Evolutionary conservation across 1,140 invertebrate genomes (phyloP), one percentile per base, ranked within the genome.

Genomic region (Araneus ventricosus): DNA sequence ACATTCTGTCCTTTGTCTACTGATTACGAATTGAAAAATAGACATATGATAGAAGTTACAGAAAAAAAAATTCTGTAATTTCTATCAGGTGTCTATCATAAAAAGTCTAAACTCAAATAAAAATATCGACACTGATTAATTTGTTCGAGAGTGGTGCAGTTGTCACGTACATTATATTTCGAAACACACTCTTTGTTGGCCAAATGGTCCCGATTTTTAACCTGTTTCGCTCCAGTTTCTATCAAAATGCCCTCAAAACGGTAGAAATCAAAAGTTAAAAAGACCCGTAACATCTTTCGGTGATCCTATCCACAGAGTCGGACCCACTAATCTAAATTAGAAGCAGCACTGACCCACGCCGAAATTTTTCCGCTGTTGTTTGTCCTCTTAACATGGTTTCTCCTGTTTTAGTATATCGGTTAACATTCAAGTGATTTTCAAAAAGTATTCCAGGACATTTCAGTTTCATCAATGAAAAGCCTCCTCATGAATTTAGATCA

Each of bases 281-380:
- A 37, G 5, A 75, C 20, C n/a, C 30, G 14, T 75, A 34, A 75
- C 27, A 75, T 34, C 20, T 0, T 37, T 30, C 20, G n/a, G 20
- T 75, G 5, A 30, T 8, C 70, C 70, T 10, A 75, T 34, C 5
- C 2, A 63, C 24, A 24, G 24, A 63, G 24, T n/a, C 34, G 14
- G 34, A 75, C 70, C 70, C 20, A 75, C 70, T 75, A 34, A 75
- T 75, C 70, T 75, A 75, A 75, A 75, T 75, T 67, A 3, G 20
- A 20, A 75, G 8, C 70, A 75, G 17, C 20, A 30, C 20, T 75
- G 70, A 75, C 70, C 70, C 17, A 75, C 20, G 30, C 20, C 22
- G 30, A 30, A 34, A 20, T 17, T 34, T 75, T 37, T 34, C 30
- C 30, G 20, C 30, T 37, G 22, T 17, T 4, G 70, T 20, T 75